A percentile compares a stretch with the other conserved stretches of the same genome.
These are phyloP conservation scores for Dicrostonyx torquatus DNA, from an alignment of 2,797 vertebrate species.

Conservation along the genomic window DNA sequence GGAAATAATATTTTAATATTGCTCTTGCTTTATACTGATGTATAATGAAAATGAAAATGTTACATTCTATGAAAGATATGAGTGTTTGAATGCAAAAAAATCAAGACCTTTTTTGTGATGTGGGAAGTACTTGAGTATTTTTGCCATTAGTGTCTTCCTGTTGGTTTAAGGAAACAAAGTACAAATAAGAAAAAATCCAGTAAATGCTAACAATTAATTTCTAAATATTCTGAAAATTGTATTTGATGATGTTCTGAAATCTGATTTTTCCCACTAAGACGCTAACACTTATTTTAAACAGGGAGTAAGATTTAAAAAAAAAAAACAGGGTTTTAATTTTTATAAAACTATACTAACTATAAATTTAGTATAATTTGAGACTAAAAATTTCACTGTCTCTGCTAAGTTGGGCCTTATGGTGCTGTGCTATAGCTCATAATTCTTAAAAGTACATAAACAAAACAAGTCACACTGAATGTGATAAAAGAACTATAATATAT, in stretches of 20 bases:
- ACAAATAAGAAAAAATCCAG: background rate
- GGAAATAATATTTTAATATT: slow-evolving; percentile 39
- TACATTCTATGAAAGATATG: slow-evolving; percentile 18
- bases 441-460: background rate
- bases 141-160: background rate
- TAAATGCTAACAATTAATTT: background rate
- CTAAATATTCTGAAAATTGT: slow-evolving; percentile 13
- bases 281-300: background rate
- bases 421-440: background rate
- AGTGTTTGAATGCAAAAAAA: background rate
- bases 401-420: background rate
- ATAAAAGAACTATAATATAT: background rate
- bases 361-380: background rate
- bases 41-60: background rate
- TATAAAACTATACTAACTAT: background rate
- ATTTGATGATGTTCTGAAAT: background rate
- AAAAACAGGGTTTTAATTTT: background rate
- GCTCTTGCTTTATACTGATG: background rate
- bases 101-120: background rate
- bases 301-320: too few relatives aligned
- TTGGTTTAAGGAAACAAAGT: background rate
- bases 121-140: background rate
- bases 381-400: background rate
- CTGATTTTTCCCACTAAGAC: background rate
- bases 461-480: background rate